phyloP scores from a whole-genome alignment of 1,140 invertebrate species.

The Teleogryllus occipitalis region DNA sequence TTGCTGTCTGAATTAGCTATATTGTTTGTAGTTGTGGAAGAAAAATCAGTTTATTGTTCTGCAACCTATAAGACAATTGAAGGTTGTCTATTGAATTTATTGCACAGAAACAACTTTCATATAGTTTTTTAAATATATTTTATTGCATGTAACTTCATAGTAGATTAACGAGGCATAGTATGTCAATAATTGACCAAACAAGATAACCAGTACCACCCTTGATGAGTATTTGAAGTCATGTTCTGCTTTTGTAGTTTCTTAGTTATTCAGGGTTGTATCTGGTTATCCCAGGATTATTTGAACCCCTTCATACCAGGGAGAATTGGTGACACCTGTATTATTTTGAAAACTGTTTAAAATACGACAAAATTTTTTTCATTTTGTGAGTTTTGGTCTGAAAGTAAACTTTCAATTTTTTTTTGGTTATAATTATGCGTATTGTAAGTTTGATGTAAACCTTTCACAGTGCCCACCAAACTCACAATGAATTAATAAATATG shows the following conservation, averaged over 20 bases:
- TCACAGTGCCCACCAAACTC: not conserved
- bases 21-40: not conserved
- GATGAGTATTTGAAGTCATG: not conserved
- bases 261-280: not conserved
- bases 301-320: not conserved
- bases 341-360: no score
- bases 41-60: not conserved
- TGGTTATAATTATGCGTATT: not conserved
- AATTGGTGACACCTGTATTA: not conserved
- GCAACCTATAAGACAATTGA: not conserved
- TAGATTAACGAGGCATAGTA: not conserved
- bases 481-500: not conserved
- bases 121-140: conserved; percentile 2
- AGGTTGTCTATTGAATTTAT: conserved; percentile 1
- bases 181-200: not conserved
- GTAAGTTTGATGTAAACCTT: not conserved
- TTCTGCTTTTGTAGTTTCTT: not conserved
- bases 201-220: not conserved
- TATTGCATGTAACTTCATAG: conserved; percentile 1
- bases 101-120: not conserved
- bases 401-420: not conserved
- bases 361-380: not conserved
- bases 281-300: not conserved
- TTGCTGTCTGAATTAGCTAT: not conserved
- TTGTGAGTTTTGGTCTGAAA: not conserved